Evolutionary conservation across 2,797 vertebrate genomes (phyloP).

Genomic region (Vultur gryphus): DNA sequence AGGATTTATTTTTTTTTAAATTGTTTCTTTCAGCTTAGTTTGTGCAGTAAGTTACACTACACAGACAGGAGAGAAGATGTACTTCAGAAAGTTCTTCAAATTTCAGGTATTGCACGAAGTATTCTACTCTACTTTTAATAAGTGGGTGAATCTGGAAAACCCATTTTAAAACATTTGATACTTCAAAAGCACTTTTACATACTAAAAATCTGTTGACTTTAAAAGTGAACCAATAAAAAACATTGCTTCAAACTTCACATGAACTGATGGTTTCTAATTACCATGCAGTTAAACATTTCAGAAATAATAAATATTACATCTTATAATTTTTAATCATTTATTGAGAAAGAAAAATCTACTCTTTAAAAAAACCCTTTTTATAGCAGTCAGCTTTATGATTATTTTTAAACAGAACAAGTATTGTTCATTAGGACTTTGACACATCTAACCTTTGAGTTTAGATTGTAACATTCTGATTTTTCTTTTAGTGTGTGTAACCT

Average conservation of each 20-base stretch:
- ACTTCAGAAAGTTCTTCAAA: constrained; percentile 99
- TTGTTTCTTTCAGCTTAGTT: constrained; percentile 85
- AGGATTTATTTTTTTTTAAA: background rate
- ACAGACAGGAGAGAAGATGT: constrained; percentile 95
- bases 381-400: background rate
- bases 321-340: background rate
- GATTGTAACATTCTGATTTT: background rate
- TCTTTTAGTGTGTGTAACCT: background rate
- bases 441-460: background rate
- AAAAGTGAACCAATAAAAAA: background rate
- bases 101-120: constrained; percentile 86
- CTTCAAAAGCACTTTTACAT: background rate
- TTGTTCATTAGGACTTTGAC: background rate
- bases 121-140: background rate
- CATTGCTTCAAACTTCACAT: background rate
- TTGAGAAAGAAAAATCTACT: background rate
- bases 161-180: background rate
- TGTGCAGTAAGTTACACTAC: constrained; percentile 98
- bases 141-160: background rate
- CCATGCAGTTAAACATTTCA: background rate
- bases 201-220: background rate
- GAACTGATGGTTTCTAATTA: background rate
- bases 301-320: background rate
- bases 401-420: background rate
- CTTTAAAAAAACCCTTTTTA: background rate